Conservation (phyloP, 2,113 vertebrate genomes). For the Oreotrochilus melanogaster region DNA sequence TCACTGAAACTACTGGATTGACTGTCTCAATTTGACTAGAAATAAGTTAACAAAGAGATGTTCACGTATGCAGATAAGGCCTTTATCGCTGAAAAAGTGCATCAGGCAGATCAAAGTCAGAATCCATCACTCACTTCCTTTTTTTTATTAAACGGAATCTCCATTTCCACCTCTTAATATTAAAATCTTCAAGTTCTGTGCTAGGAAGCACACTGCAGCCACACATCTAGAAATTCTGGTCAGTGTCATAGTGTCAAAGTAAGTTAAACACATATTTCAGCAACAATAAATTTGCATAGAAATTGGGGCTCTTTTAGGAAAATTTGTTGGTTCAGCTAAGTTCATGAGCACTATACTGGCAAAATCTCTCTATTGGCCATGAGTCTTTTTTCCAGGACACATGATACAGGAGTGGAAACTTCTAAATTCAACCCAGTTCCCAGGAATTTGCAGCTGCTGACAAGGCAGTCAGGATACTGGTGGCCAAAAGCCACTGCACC, state of each 20-base stretch:
- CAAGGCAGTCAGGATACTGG: background rate
- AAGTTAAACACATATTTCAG: background rate
- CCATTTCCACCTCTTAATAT: background rate
- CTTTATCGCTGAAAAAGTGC: background rate
- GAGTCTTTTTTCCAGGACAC: background rate
- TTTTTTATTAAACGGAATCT: background rate
- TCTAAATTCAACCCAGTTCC: background rate
- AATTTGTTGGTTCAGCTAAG: background rate
- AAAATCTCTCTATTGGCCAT: background rate
- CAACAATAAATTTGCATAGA: background rate
- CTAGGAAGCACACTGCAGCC: background rate
- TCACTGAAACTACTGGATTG: background rate
- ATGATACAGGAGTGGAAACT: background rate
- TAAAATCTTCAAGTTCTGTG: background rate
- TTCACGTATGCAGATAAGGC: background rate
- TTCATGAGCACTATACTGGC: background rate
- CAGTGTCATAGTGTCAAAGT: background rate
- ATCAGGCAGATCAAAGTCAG: background rate
- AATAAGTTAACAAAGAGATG: background rate
- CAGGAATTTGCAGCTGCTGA: background rate
- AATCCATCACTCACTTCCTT: no score
- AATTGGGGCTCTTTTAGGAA: background rate
- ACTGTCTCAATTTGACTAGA: background rate
- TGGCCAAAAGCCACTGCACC: background rate
- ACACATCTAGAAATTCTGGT: background rate